Conservation (phyloP, 2,113 vertebrate genomes). For the Festucalex cinctus region DNA sequence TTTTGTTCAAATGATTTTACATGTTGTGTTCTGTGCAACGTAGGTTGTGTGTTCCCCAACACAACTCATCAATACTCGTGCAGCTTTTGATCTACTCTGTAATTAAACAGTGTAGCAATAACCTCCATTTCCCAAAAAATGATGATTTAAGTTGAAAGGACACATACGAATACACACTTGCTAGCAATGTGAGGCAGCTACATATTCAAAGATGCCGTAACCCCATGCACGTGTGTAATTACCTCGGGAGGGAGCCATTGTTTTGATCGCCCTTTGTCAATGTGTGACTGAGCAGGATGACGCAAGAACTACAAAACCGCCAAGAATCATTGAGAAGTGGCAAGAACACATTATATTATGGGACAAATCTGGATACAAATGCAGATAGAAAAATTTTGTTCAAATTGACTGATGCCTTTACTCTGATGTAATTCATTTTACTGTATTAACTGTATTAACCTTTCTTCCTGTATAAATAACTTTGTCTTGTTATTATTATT, state of each 20-base stretch:
- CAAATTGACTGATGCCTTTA: not conserved
- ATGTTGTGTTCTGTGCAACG: conserved; percentile 45
- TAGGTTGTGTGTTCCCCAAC: conserved; percentile 43
- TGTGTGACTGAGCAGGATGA: too few relatives aligned
- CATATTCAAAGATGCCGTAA: not conserved
- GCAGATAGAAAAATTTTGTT: not conserved
- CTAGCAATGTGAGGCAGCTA: conserved; percentile 16
- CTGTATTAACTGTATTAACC: not conserved
- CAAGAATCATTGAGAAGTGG: too few relatives aligned
- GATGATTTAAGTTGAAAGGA: conserved; percentile 63
- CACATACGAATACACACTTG: conserved; percentile 14
- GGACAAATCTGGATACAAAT: too few relatives aligned
- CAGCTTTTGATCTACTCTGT: conserved; percentile 66
- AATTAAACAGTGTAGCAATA: conserved; percentile 68
- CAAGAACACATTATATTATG: too few relatives aligned
- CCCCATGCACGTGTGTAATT: too few relatives aligned
- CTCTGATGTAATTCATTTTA: not conserved
- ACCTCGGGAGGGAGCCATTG: too few relatives aligned
- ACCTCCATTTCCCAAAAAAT: conserved; percentile 54
- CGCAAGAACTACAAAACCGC: too few relatives aligned
- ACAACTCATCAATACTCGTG: conserved; percentile 39
- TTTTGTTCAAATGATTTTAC: conserved; percentile 4
- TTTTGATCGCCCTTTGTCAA: too few relatives aligned
- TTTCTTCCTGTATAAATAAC: not conserved
- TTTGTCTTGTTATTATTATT: conserved; percentile 16